Evolutionary conservation across 2,888 invertebrate genomes (phyloP), one percentile per base, ranked within the genome.

Genomic region (Boloria euphrosyne): DNA sequence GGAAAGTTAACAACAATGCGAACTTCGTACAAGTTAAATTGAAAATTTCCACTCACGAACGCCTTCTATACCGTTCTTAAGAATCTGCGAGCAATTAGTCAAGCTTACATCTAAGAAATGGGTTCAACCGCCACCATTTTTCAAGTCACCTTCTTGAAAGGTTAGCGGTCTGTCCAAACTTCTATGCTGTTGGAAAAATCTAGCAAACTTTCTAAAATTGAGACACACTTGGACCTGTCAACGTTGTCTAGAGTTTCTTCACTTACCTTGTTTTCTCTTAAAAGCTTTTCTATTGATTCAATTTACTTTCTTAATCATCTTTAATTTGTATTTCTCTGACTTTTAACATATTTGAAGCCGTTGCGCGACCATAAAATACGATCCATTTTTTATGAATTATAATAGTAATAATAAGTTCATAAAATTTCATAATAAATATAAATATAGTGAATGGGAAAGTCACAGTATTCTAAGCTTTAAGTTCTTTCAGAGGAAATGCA

Each of bases 11-110:
- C 43, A 68, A 64, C 68, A 65, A 66, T 67, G 61, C 44, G 58
- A 67, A 71, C 57, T 71, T 66, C 54, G 69, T 65, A 51, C 57
- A 71, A 72, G 69, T 72, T 71, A 72, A 71, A 72, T 72, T 72
- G 72, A 69, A 71, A 72, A 69, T 57, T 69, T 68, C 54, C 62
- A 65, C 54, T 65, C 58, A 60, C 49, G 53, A 51, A 50, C 46
- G 57, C 57, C 31, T 57, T 58, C 68, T 54, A 55, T 52, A 60
- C 50, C 44, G 55, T 69, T 66, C 66, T 55, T 69, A 66, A 64
- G 67, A 68, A 50, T 58, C 65, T 43, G 68, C 53, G 61, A 66
- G 62, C 64, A 67, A 68, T 71, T 71, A 71, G 64, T 71, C 68
- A 71, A 65, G 65, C 68, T 66, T 67, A 66, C 66, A 66, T 22